Evolutionary conservation across 2,797 vertebrate genomes (phyloP).

Genomic region (Lophura swinhoii): DNA sequence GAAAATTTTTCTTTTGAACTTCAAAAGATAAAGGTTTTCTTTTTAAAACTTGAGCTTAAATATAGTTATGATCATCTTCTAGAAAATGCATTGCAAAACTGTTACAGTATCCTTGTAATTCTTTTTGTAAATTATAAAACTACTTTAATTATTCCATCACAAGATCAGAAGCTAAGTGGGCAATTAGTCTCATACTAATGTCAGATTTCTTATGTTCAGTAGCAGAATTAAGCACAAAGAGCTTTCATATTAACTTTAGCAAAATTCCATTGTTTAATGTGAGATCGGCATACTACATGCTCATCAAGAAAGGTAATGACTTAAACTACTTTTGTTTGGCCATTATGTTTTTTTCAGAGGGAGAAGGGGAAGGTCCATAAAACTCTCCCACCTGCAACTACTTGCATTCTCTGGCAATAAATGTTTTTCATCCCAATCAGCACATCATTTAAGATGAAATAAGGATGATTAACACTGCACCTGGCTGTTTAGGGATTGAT

Average conservation of each 20-base stretch:
- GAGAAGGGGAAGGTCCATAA: neutral
- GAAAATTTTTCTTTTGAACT: neutral
- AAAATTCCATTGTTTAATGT: neutral
- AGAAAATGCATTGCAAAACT: neutral
- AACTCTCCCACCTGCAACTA: fast-evolving
- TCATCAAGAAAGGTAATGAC: fast-evolving
- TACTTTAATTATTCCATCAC: neutral
- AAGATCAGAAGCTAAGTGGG: too few species aligned
- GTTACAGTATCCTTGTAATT: neutral
- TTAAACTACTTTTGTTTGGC: neutral
- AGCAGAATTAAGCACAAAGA: neutral
- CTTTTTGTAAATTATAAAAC: neutral
- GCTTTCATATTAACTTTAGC: neutral
- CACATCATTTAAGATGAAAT: neutral
- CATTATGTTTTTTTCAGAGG: neutral
- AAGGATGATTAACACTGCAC: neutral
- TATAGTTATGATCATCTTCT: fast-evolving
- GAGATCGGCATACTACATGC: neutral
- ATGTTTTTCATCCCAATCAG: neutral
- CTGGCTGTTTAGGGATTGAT: neutral
- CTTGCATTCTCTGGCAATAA: neutral
- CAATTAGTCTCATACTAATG: fast-evolving
- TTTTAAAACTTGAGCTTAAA: neutral
- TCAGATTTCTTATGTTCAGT: fast-evolving
- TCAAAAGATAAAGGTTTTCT: neutral